Percentiles rank a stretch among this genome's conserved stretches.
Evolutionary conservation across 2,888 invertebrate species (phyloP).

Genomic region (Caenorhabditis macrosperma): DNA sequence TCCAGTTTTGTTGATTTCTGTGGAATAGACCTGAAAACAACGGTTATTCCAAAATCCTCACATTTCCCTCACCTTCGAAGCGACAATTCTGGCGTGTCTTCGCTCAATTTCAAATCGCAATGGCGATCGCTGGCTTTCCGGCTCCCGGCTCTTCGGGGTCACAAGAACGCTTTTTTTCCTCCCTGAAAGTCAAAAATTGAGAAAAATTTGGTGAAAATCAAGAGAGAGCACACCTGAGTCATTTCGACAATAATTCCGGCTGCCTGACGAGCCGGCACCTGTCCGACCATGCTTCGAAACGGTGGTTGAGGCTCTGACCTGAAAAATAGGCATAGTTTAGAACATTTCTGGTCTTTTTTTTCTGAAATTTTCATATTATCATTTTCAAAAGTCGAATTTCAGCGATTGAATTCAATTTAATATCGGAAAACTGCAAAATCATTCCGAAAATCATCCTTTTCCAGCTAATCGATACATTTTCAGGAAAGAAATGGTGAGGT

Average conservation of each 20-base stretch:
- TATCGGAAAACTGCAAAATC: no score
- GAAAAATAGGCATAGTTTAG: background rate
- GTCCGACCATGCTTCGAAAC: slow-evolving; percentile 87
- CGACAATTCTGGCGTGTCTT: slow-evolving; percentile 96
- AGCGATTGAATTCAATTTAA: no score
- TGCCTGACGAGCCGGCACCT: slow-evolving; percentile 90
- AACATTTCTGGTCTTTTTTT: background rate
- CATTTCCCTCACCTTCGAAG: slow-evolving; percentile 90
- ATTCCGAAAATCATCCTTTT: no score
- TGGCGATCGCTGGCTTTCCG: slow-evolving; percentile 98
- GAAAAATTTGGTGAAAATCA: background rate
- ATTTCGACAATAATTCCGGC: slow-evolving; percentile 96
- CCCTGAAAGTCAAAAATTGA: slow-evolving; percentile 85
- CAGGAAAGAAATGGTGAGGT: no score
- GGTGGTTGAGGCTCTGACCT: slow-evolving; percentile 87
- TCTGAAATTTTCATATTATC: no score
- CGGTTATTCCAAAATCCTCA: no score
- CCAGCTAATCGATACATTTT: no score
- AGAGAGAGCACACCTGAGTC: slow-evolving; percentile 85
- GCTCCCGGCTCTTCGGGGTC: slow-evolving; percentile 97
- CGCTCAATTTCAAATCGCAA: slow-evolving; percentile 83
- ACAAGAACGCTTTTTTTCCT: slow-evolving; percentile 95
- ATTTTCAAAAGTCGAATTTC: no score
- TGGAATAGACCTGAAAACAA: slow-evolving; percentile 85
- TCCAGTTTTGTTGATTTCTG: slow-evolving; percentile 99